These are phyloP conservation scores for Grammomys surdaster DNA, from an alignment of 2,113 vertebrate species.

Conservation along the genomic window DNA sequence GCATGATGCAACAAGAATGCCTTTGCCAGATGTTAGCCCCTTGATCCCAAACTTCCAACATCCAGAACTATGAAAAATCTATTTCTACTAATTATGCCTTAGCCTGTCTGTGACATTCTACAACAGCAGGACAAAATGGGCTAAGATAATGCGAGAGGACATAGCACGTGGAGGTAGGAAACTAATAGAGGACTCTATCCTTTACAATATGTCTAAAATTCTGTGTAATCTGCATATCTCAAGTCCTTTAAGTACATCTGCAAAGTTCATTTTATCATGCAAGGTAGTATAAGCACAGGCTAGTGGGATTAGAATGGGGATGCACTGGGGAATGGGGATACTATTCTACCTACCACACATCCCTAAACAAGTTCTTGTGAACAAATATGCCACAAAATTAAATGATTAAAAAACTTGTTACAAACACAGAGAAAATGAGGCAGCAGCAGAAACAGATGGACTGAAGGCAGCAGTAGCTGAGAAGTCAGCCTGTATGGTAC, in stretches of 20 bases:
- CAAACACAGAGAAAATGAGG: neutral
- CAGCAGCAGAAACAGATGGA: neutral
- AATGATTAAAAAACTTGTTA: neutral
- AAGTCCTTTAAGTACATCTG: neutral
- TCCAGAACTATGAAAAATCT: neutral
- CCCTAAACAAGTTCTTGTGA: neutral
- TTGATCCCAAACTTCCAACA: neutral
- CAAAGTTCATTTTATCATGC: neutral
- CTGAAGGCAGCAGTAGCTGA: neutral
- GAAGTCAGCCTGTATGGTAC: neutral
- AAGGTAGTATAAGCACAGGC: neutral
- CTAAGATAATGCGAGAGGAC: neutral
- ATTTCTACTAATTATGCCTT: neutral
- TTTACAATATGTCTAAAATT: neutral
- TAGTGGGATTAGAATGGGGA: neutral
- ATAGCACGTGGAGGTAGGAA: neutral
- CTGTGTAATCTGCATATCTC: neutral
- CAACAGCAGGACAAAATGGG: neutral
- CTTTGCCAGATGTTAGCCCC: neutral
- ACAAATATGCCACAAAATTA: constrained; percentile 35
- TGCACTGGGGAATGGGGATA: neutral
- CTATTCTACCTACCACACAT: neutral
- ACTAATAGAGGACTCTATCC: neutral
- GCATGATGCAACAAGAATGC: neutral
- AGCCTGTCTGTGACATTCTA: neutral